phyloP scores from a whole-genome alignment of 2,888 invertebrate genomes.

The Pachymerium ferrugineum region DNA sequence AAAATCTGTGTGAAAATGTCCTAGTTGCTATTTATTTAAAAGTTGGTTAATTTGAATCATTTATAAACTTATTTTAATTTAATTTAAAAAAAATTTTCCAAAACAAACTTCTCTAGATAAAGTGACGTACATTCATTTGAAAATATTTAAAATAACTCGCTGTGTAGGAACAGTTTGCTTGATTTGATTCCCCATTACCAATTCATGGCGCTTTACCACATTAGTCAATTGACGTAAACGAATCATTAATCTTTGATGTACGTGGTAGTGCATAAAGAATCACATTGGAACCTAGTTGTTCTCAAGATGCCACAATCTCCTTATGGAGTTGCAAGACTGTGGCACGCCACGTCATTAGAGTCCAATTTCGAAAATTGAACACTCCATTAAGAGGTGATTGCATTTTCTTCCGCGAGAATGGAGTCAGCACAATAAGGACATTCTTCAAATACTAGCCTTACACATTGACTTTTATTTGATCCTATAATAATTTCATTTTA shows the following conservation, averaged over 20 bases:
- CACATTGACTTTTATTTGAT: not conserved
- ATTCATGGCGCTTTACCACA: not conserved
- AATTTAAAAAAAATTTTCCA: too few relatives aligned
- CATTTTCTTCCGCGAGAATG: not conserved
- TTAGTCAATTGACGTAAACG: not conserved
- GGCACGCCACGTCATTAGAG: slow-evolving; percentile 18
- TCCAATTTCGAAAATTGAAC: slow-evolving; percentile 21
- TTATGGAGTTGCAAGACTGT: slow-evolving; percentile 6
- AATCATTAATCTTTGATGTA: slow-evolving; percentile 7
- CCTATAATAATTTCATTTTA: not conserved
- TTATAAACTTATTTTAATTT: too few relatives aligned
- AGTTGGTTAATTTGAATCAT: too few relatives aligned
- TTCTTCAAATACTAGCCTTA: not conserved
- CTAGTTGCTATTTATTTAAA: too few relatives aligned
- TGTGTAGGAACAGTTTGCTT: too few relatives aligned
- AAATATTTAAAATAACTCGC: too few relatives aligned
- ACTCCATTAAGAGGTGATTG: slow-evolving; percentile 21
- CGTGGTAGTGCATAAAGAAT: not conserved
- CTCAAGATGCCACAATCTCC: slow-evolving; percentile 8
- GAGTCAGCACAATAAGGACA: slow-evolving; percentile 6
- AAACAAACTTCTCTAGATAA: too few relatives aligned
- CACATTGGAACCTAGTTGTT: not conserved
- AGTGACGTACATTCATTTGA: too few relatives aligned
- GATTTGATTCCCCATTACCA: too few relatives aligned
- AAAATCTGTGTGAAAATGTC: too few relatives aligned